A percentile compares a stretch with the other conserved stretches of the same genome.
Evolutionary conservation across 2,797 vertebrate species (phyloP).

Genomic region (Microhierax caerulescens): DNA sequence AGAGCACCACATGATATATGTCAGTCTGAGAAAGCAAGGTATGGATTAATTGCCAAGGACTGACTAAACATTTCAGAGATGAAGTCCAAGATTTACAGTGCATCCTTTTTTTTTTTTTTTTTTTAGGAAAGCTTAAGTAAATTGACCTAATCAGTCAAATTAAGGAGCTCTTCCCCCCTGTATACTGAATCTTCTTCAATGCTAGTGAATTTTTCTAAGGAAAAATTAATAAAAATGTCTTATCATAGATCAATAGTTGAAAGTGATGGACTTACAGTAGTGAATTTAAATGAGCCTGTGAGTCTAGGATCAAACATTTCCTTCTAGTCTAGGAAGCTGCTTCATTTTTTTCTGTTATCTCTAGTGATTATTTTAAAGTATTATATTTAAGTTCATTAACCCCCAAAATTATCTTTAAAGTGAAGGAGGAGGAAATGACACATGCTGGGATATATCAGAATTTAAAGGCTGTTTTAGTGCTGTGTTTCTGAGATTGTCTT

Average conservation of each 20-base stretch:
- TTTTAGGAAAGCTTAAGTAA: conserved; percentile 40
- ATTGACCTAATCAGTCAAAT: conserved; percentile 63
- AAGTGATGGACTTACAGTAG: conserved; percentile 65
- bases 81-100: conserved; percentile 5
- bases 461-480: background rate
- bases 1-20: background rate
- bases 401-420: conserved; percentile 65
- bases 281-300: conserved; percentile 66
- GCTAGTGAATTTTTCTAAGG: conserved; percentile 55
- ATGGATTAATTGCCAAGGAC: conserved; percentile 25
- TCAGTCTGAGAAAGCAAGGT: background rate
- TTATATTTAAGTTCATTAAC: conserved; percentile 66
- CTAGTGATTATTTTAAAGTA: conserved; percentile 66
- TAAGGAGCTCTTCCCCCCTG: conserved; percentile 10
- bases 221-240: conserved; percentile 73
- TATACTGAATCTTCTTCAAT: conserved; percentile 35
- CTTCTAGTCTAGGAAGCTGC: conserved; percentile 21
- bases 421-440: conserved; percentile 32
- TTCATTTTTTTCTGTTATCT: conserved; percentile 61
- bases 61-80: conserved; percentile 43
- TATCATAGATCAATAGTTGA: conserved; percentile 71
- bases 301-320: conserved; percentile 59
- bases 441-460: background rate
- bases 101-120: background rate
- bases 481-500: background rate